Base-by-base conservation (phyloP, 1,140 invertebrate genomes). In the Neomicropteryx cornuta region DNA sequence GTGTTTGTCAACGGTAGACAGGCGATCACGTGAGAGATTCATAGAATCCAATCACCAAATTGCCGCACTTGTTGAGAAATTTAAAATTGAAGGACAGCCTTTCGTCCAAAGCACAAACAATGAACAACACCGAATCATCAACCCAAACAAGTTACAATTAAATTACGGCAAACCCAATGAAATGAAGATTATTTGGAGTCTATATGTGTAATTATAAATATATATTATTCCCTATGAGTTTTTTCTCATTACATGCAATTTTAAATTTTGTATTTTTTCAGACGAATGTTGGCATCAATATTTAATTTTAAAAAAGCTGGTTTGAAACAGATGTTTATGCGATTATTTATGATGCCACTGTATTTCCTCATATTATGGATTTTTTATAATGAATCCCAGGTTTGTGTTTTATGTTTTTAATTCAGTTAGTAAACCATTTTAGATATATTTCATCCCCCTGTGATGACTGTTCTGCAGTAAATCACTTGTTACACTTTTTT, bases 11-110 rank as follows among this genome's bases (percentile, higher is more conserved):
- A 95, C 90, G 0, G 89, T 95, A 10, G 90, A 95, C 63, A 71
- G 88, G 22, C 68, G 87, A 37, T 88, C 83, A 24, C 71, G 88
- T 18, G 89, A 94, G 58, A 69, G 87, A 10, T 93, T 93, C 55
- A 69, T 94, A 6, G 89, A 94, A 56, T 93, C 89, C 0, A 92
- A 88, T 52, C 85, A 90, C 42, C 89, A 94, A 59, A 94, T 94
- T 47, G 82, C 87, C 4, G 82, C 87, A 0, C 56, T 95, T 1
- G 89, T 94, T 0, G 88, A 94, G 38, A 88, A 91, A 52, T 95
- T 93, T 51, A 90, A 88, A 53, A 58, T 81, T 11, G 88, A 93
- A 58, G 56, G 71, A 49, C 51, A 59, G 56, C 62, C 36, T 45
- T 67, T 61, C 46, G 60, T 57, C 62, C 56, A 53, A 44, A 63